Evolutionary conservation across 2,113 vertebrate species (phyloP), one percentile per base, ranked within the genome.

Genomic region (Fulmarus glacialis): DNA sequence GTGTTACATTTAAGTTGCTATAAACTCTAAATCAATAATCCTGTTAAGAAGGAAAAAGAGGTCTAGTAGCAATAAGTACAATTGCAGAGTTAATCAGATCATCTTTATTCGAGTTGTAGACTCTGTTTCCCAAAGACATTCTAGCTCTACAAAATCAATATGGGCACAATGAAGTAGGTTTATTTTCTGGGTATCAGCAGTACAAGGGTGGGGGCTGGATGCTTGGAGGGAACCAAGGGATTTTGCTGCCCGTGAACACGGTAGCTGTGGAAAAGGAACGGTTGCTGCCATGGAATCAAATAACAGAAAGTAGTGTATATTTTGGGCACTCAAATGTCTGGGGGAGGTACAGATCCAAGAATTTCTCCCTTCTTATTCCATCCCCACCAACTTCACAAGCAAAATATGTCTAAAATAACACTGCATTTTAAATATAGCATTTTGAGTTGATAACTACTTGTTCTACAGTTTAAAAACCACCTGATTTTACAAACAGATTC

Each of bases 21-120:
- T 85, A 40, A 90, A 84, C 43, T 74, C 95, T 84, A 90, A 97
- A 97, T 98, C 97, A 93, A 97, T 98, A 97, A 92, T 83, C 70
- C 87, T 18, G 74, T 97, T 91, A 92, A 89, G 89, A 89, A 86
- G 88, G 71, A 96, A 85, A 92, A 93, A 82, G 30, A 58, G 59
- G 21, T 75, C 59, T 80, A 38, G 68, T 42, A 91, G 88, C 82
- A 95, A 95, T 97, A 94, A 97, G 91, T 95, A 90, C 80, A 96
- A 94, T 91, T 96, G 88, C 79, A 66, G 60, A 96, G 91, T 90
- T 97, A 97, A 98, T 97, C 87, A 89, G 88, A 94, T 92, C 40
- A 91, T 73, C 95, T 96, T 90, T 89, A 75, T 97, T 94, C 9
- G 4, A 77, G 74, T 48, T 87, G 27, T 87, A 84, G 83, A 36